phyloP scores from a whole-genome alignment of 2,797 vertebrate genomes.

The Lerista edwardsae region DNA sequence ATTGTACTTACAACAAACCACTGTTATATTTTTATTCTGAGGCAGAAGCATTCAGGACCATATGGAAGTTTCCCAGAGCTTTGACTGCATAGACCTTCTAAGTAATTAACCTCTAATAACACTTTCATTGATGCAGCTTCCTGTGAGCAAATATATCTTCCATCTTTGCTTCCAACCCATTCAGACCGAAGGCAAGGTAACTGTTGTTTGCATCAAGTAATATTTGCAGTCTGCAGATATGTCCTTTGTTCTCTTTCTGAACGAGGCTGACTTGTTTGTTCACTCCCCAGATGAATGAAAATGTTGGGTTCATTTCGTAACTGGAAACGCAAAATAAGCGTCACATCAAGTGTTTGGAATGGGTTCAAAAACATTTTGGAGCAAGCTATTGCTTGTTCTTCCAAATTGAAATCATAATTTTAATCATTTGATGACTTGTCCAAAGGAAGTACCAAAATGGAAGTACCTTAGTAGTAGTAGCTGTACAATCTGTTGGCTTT shows the following conservation, averaged over 20 bases:
- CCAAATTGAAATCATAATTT: conserved; percentile 29
- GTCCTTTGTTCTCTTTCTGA: conserved; percentile 45
- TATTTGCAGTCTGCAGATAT: conserved; percentile 70
- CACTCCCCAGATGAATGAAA: conserved; percentile 47
- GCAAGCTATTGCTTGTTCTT: conserved; percentile 57
- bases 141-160: conserved; percentile 73
- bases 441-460: too few species aligned
- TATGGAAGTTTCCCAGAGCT: conserved; percentile 75
- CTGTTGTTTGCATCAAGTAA: conserved; percentile 53
- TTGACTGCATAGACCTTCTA: conserved; percentile 32
- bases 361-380: conserved; percentile 46
- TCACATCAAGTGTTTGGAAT: conserved; percentile 40
- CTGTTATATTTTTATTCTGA: neutral
- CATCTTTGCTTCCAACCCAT: conserved; percentile 36
- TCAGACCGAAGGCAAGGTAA: conserved; percentile 55
- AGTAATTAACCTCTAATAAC: conserved; percentile 60
- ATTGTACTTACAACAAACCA: conserved; percentile 28
- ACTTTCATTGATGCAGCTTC: conserved; percentile 65
- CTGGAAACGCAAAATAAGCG: conserved; percentile 4
- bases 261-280: conserved; percentile 67
- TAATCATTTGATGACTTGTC: conserved; percentile 31
- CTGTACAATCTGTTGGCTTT: neutral
- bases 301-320: conserved; percentile 49
- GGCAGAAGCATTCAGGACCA: conserved; percentile 55
- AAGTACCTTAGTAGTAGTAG: neutral